Evolutionary conservation across 2,113 vertebrate genomes (phyloP), one percentile per base, ranked within the genome.

Genomic region (Atherinomorus stipes): DNA sequence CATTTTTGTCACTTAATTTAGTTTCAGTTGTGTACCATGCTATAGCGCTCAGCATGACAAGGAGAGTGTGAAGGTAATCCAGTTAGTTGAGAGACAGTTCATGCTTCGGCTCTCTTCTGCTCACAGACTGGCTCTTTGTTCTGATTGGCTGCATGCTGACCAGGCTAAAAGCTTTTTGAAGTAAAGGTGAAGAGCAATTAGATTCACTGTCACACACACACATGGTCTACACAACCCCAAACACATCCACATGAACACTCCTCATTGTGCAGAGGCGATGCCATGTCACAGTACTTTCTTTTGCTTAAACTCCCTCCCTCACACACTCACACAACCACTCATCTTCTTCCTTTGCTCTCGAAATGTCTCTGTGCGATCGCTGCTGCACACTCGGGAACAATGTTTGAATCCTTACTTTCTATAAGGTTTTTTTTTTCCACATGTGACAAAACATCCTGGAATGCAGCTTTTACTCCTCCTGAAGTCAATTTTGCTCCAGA

Each of bases 181-280:
- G 90, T 83, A 87, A 85, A 94, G 91, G 92, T 92, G 90, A 92
- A 91, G 91, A 89, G 88, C 85, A 91, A 90, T 90, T 91, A 90
- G 65, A 88, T 86, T 88, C 85, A 65, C 84, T 81, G 81, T 88
- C 89, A 74, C 56, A 82, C 71, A 66, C 67, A 57, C n/a, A 60
- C 47, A 44, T 49, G 26, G n/a, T 49, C 21, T 15, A 47, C 56
- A 15, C 51, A 58, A 45, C 28, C 0, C 19, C 4, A 16, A 53
- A 58, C 52, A 49, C 53, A 26, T 42, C 73, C 63, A 23, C 56
- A 59, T 26, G 25, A 56, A 78, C 40, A 53, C 60, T 11, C 11
- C 47, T 60, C 6, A 54, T 16, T 51, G 23, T 38, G 10, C 56
- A 56, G 13, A 28, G 8, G 18, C 18, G 31, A 13, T 31, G 7